Conservation (phyloP, 2,113 vertebrate species). For the Colossoma macropomum region DNA sequence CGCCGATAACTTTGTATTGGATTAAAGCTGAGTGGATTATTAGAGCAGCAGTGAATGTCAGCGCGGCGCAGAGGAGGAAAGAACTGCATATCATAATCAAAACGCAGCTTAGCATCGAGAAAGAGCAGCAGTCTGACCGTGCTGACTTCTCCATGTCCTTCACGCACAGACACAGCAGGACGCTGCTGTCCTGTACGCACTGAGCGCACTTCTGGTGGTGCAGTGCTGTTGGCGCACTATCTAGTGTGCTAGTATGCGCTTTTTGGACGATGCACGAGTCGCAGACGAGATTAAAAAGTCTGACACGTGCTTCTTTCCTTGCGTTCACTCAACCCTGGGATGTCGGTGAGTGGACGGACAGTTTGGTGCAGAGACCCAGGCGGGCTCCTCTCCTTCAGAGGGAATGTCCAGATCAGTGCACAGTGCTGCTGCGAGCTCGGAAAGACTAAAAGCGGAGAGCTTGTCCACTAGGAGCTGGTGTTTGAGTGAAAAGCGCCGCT, state of each 20-base stretch:
- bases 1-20: background rate
- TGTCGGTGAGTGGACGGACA: conserved; percentile 31
- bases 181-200: too few species aligned
- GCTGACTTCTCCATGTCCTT: too few species aligned
- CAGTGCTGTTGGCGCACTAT: too few species aligned
- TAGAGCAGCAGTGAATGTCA: too few species aligned
- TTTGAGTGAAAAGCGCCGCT: too few species aligned
- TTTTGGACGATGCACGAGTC: background rate
- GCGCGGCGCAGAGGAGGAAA: too few species aligned
- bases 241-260: background rate
- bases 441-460: background rate
- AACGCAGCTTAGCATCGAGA: too few species aligned
- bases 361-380: conserved; percentile 70
- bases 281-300: background rate
- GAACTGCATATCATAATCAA: too few species aligned
- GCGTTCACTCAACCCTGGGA: background rate
- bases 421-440: conserved; percentile 33
- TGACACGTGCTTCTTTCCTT: background rate
- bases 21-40: too few species aligned
- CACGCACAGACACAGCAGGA: too few species aligned
- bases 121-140: too few species aligned
- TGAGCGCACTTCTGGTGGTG: too few species aligned
- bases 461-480: background rate
- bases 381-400: conserved; percentile 52
- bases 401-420: conserved; percentile 43